Conservation (phyloP, 2,888 invertebrate species). For the Platynereis dumerilii region DNA sequence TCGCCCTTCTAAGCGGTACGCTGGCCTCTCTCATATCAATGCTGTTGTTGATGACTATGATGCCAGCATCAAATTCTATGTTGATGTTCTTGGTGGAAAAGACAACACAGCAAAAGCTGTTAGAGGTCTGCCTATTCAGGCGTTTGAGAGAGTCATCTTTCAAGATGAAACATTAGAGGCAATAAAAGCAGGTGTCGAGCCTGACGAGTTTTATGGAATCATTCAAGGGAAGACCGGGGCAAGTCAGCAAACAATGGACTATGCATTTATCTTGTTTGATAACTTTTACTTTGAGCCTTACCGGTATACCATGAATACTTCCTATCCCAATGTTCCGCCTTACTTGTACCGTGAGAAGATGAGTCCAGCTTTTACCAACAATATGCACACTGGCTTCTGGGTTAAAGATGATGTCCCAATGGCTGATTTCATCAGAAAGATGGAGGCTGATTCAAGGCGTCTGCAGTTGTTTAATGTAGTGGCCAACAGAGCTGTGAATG, state of each 20-base stretch:
- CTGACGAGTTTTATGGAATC: neutral
- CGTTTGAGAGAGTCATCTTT: neutral
- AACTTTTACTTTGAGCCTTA: constrained; percentile 1
- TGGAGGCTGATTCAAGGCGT: neutral
- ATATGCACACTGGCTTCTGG: neutral
- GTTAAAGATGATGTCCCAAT: neutral
- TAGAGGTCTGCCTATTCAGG: neutral
- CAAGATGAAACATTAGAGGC: neutral
- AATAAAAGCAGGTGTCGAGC: neutral
- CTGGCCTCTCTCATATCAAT: neutral
- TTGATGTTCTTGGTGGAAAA: constrained; percentile 1
- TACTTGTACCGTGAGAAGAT: neutral
- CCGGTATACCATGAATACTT: neutral
- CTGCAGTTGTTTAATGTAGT: neutral
- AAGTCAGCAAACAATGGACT: neutral
- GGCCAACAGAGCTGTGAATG: constrained; percentile 1
- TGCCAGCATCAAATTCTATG: neutral
- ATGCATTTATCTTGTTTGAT: constrained; percentile 1
- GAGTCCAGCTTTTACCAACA: neutral
- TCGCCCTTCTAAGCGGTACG: neutral
- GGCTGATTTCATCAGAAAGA: neutral
- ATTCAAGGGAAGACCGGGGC: too few relatives aligned
- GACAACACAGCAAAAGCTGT: neutral
- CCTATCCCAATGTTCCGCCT: neutral
- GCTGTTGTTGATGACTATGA: neutral